Conservation (phyloP, 2,113 vertebrate species). For the Holacanthus passer region DNA sequence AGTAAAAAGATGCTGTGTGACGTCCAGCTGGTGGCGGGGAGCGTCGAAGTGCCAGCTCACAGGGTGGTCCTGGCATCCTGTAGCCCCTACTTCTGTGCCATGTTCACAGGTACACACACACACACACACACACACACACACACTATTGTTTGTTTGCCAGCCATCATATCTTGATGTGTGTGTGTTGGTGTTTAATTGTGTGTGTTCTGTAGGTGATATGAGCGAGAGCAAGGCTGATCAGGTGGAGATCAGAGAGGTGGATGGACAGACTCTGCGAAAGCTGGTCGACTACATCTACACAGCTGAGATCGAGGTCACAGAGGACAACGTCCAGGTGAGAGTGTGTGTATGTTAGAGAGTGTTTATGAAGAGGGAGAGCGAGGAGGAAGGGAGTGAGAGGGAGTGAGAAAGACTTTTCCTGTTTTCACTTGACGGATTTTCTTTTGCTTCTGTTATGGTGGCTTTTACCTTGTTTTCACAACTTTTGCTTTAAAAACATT, state of each 20-base stretch:
- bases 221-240: constrained; percentile 95
- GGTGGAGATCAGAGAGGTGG: constrained; percentile 95
- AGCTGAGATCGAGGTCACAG: constrained; percentile 94
- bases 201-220: constrained; percentile 90
- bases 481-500: background rate
- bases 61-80: constrained; percentile 94
- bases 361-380: background rate
- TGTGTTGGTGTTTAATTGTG: constrained; percentile 14
- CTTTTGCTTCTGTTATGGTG: background rate
- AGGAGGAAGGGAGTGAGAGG: background rate
- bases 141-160: background rate
- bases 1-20: constrained; percentile 96
- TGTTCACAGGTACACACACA: constrained; percentile 93
- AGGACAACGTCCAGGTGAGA: constrained; percentile 95
- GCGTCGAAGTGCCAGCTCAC: constrained; percentile 93
- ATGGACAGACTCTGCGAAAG: constrained; percentile 91
- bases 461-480: background rate
- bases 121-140: constrained; percentile 31
- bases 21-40: constrained; percentile 94
- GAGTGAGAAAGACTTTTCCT: background rate
- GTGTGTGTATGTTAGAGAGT: background rate
- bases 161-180: background rate
- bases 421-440: background rate
- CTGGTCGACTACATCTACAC: constrained; percentile 98
- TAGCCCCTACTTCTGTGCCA: constrained; percentile 97